These are phyloP conservation scores for Heptranchias perlo DNA, from an alignment of 2,113 vertebrate species.

Conservation along the genomic window DNA sequence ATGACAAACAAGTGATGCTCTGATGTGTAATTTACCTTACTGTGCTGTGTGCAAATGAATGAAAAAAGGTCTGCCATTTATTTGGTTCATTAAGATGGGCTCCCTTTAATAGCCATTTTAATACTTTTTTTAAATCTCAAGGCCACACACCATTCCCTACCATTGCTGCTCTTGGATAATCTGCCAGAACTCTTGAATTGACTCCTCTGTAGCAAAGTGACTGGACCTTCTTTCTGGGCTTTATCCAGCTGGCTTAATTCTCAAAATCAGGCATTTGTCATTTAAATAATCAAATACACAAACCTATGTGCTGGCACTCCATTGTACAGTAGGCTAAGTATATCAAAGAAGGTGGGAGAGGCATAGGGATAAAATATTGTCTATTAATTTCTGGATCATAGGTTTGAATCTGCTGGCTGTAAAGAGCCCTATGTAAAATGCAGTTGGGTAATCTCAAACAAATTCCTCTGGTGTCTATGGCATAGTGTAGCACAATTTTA, in stretches of 20 bases:
- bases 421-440: not conserved
- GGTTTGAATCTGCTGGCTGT: not conserved
- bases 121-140: no score
- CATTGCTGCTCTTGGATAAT: not conserved
- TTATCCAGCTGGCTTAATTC: not conserved
- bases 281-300: not conserved
- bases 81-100: not conserved
- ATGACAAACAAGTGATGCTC: not conserved
- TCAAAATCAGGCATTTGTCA: not conserved
- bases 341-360: not conserved
- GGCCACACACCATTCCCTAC: not conserved
- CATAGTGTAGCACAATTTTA: not conserved
- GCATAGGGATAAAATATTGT: not conserved
- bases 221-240: not conserved
- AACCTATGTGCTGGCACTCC: not conserved
- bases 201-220: not conserved
- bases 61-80: not conserved
- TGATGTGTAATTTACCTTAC: not conserved
- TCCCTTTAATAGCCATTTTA: not conserved
- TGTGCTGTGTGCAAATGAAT: not conserved
- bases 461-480: not conserved
- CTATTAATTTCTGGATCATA: not conserved
- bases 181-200: not conserved
- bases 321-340: no score
- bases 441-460: not conserved